These are phyloP conservation scores for Oreotrochilus melanogaster DNA, from an alignment of 2,113 vertebrate genomes.

Conservation along the genomic window DNA sequence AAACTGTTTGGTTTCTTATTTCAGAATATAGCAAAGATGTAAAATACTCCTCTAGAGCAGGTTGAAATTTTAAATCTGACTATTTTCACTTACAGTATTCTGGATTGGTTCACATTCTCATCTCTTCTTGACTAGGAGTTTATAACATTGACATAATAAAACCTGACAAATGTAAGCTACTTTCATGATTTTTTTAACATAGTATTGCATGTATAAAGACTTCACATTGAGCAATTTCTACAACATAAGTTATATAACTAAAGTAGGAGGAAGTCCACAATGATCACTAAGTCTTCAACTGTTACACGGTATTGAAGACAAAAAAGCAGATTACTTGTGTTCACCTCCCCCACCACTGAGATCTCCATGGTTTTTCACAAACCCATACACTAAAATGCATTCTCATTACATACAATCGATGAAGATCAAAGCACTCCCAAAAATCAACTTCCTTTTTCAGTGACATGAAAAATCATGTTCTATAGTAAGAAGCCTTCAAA, in stretches of 20 bases:
- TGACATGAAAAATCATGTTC: background rate
- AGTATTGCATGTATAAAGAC: background rate
- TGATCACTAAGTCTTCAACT: background rate
- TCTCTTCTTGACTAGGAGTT: background rate
- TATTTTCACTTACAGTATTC: background rate
- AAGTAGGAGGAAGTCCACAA: background rate
- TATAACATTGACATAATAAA: background rate
- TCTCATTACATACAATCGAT: background rate
- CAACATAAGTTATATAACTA: background rate
- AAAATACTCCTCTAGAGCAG: background rate
- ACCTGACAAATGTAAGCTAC: background rate
- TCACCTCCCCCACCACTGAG: background rate
- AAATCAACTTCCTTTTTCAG: background rate
- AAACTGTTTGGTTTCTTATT: background rate
- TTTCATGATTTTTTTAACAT: background rate
- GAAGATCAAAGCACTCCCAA: background rate
- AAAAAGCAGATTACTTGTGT: background rate
- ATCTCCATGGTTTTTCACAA: background rate
- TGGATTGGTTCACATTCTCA: background rate
- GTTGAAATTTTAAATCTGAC: background rate
- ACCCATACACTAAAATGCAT: background rate
- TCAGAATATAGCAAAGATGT: background rate
- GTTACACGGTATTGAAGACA: background rate
- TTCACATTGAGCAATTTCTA: background rate
- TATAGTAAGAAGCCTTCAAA: background rate